phyloP scores from a whole-genome alignment of 2,797 vertebrate genomes.

The Pipistrellus pygmaeus region DNA sequence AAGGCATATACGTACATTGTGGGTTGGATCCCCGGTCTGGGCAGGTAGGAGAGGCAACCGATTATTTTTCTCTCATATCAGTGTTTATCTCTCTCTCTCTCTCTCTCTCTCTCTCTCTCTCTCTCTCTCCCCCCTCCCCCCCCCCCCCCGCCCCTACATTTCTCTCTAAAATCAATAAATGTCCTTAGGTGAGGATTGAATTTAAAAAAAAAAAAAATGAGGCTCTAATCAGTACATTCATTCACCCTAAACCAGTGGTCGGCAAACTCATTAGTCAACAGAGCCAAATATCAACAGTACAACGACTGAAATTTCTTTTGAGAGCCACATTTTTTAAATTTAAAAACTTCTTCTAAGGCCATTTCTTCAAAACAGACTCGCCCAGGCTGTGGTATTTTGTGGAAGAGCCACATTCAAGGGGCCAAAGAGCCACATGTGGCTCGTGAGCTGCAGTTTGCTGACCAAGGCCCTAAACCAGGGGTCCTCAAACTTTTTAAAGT shows the following conservation, averaged over 20 bases:
- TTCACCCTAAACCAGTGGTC: neutral
- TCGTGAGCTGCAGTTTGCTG: too few species aligned
- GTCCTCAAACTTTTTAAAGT: too few species aligned
- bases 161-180: neutral
- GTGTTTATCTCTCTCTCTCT: neutral
- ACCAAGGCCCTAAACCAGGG: neutral
- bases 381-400: too few species aligned
- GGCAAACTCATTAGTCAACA: too few species aligned
- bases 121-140: neutral
- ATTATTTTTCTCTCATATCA: neutral
- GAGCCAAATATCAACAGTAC: too few species aligned
- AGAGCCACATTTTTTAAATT: too few species aligned
- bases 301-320: too few species aligned
- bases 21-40: neutral
- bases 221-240: neutral
- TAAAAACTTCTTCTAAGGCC: too few species aligned
- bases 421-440: too few species aligned
- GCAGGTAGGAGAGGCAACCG: neutral
- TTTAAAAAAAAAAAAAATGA: neutral
- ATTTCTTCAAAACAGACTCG: too few species aligned
- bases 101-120: neutral
- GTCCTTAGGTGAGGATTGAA: neutral
- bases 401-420: too few species aligned
- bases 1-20: neutral
- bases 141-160: neutral